A percentile compares a stretch with the other conserved stretches of the same genome.
Evolutionary conservation across 2,113 vertebrate genomes (phyloP).

Genomic region (Lampris megalopsis): DNA sequence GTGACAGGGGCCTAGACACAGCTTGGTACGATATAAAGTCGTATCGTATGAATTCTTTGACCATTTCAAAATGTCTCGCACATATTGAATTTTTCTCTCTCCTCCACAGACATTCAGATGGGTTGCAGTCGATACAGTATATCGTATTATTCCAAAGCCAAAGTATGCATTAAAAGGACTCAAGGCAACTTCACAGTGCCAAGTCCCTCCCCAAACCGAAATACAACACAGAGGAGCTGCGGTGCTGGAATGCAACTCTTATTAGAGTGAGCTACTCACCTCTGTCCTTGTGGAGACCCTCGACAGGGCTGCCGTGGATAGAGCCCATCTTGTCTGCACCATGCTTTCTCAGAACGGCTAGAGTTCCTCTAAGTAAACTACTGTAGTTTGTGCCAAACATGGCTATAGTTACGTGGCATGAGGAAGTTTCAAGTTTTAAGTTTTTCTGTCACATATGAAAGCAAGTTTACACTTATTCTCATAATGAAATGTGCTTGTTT

Average conservation of each 20-base stretch:
- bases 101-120: neutral
- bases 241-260: slow-evolving; percentile 54
- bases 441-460: no score
- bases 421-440: no score
- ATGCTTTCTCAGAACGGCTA: neutral
- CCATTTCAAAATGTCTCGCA: neutral
- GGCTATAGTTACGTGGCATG: neutral
- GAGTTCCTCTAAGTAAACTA: neutral
- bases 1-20: neutral
- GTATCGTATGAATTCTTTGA: neutral
- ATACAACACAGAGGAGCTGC: slow-evolving; percentile 54
- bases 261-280: slow-evolving; percentile 24
- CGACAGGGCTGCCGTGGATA: neutral
- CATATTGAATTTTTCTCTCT: no score
- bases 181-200: slow-evolving; percentile 24
- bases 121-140: slow-evolving; percentile 17
- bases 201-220: slow-evolving; percentile 44
- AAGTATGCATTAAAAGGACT: slow-evolving; percentile 34
- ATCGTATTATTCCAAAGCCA: slow-evolving; percentile 28
- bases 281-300: neutral
- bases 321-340: neutral
- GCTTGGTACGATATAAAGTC: neutral
- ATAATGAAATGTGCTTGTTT: no score
- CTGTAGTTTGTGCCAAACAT: slow-evolving; percentile 3
- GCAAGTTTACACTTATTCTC: no score